Base-by-base conservation (phyloP, 2,797 vertebrate species). In the Parauchenoglanis ngamensis region DNA sequence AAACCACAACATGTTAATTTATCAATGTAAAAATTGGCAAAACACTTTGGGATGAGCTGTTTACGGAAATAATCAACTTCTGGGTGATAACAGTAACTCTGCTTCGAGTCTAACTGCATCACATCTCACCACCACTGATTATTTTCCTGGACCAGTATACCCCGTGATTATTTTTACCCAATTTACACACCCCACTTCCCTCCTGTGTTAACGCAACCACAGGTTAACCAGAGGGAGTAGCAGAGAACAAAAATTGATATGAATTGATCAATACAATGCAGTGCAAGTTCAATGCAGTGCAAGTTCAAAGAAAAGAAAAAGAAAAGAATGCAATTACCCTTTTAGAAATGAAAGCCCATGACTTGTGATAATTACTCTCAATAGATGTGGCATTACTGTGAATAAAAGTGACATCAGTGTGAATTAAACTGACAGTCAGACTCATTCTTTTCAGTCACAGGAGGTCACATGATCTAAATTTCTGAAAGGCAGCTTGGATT, bases 341-440 rank as follows among this genome's bases (percentile, higher is more conserved):
- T 68, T 83, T 68, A 31, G 46, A 68, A 83, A 68, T 59, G 46
- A 77, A 87, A 85, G 83, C 72, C 54, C 72, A 84, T 77, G 82
- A 85, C 77, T 83, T 91, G 89, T 89, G 91, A 94, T 93, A 94
- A 95, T 94, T 92, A 94, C 90, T 88, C 63, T 87, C 88, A 93
- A 85, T 83, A 56, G 35, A 86, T 85, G 59, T 86, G 86, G 80
- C 80, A 83, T 67, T 31, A 67, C 61, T 83, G 59, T 83, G 81
- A 83, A 67, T 52, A 52, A 35, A 83, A 83, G 81, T 68, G 81
- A 83, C 63, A 83, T 54, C n/a, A 52, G 81, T 83, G 81, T 83
- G 81, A 83, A 83, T 83, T 83, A 68, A 83, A 54, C 81, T 83
- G 81, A 89, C 88, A 89, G 91, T 78, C 86, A 79, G 56, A 65